Evolutionary conservation across 1,140 invertebrate species (phyloP), one percentile per base, ranked within the genome.

Genomic region (Drosophila littoralis): DNA sequence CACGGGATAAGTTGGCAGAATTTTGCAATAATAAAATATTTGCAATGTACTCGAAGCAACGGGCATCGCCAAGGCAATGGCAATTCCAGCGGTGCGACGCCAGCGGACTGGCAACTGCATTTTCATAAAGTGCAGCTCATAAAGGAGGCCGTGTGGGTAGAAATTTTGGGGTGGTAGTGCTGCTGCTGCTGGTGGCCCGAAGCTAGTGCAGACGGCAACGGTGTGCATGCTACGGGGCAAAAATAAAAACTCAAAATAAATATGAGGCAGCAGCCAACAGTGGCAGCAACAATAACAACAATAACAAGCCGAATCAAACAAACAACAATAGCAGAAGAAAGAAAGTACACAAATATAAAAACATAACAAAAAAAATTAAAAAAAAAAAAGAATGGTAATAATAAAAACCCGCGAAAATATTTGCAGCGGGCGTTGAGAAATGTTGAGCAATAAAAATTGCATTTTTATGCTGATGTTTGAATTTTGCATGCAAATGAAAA

Each of bases 401-500:
- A 74, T 61, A 74, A 75, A 86, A 86, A 75, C 81, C 84, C 84
- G 84, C 84, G 84, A 89, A 89, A 89, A 89, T 89, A 89, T 89
- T 88, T 89, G 80, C 84, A 89, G 75, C 84, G 81, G 70, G 84
- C 84, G 83, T 88, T 89, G 84, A 89, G 84, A 90, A 89, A 89
- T 89, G 84, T 89, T 84, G 84, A 67, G 84, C 84, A 89, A 89
- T 89, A 89, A 89, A 89, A 89, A 89, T 89, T 89, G 84, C 84
- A 89, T 89, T 89, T 89, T 89, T 89, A 89, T 89, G 84, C 84
- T 89, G 84, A 89, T 89, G 84, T 89, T 89, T 89, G 84, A 89
- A 89, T 89, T 89, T 89, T 68, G 75, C 81, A 89, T 89, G 84
- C 84, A 89, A 89, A 89, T 89, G 84, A 86, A 86, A 86, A 86